These are phyloP conservation scores for Dasyprocta punctata DNA, from an alignment of 2,113 vertebrate genomes.

Conservation along the genomic window DNA sequence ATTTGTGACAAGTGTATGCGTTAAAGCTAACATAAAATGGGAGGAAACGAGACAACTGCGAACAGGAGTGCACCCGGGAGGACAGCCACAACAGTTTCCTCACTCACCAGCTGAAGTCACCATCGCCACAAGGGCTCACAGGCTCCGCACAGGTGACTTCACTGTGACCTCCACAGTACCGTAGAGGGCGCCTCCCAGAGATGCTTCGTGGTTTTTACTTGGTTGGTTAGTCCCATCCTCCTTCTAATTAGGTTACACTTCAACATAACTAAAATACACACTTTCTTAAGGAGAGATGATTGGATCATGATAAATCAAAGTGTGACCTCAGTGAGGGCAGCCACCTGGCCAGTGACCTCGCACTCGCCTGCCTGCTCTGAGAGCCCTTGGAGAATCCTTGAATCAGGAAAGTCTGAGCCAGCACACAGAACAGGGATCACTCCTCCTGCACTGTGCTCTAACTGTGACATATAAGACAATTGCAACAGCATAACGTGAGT, in stretches of 20 bases:
- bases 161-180: fast-evolving
- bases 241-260: neutral
- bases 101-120: neutral
- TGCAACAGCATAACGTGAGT: neutral
- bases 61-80: conserved; percentile 29
- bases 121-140: too few relatives aligned
- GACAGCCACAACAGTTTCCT: neutral
- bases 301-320: conserved; percentile 19
- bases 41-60: conserved; percentile 36
- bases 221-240: neutral
- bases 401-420: neutral
- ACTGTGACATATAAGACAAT: neutral
- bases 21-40: conserved; percentile 58
- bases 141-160: neutral
- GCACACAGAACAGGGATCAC: neutral
- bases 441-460: neutral
- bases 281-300: neutral
- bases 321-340: neutral
- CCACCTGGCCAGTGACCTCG: neutral
- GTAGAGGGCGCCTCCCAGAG: fast-evolving
- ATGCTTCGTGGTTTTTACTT: neutral
- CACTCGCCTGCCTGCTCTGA: neutral
- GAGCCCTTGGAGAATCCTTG: neutral
- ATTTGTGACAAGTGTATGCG: conserved; percentile 70
- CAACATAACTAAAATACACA: neutral